A percentile compares a stretch with the other conserved stretches of the same genome.
Conservation (phyloP, 2,797 vertebrate species). For the Bucorvus abyssinicus region DNA sequence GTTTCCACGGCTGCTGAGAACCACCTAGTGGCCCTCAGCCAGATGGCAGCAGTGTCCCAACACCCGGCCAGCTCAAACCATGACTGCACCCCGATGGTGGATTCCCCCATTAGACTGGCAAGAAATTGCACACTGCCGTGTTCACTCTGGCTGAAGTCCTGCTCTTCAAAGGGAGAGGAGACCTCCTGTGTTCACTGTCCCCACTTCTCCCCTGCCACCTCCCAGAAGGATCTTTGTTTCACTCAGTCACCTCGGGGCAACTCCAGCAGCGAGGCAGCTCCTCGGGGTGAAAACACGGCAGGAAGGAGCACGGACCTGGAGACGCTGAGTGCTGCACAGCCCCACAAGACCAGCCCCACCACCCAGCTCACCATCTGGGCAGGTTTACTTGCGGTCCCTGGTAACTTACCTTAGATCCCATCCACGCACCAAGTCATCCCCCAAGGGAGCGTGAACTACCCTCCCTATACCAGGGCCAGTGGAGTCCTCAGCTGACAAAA, state of each 20-base stretch:
- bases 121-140: not conserved
- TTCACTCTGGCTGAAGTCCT: not conserved
- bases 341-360: not conserved
- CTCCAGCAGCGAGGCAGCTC: not conserved
- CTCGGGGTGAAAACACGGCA: not conserved
- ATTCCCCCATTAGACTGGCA: not conserved
- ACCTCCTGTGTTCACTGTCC: not conserved
- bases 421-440: not conserved
- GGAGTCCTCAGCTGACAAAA: not conserved
- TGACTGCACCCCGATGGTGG: not conserved
- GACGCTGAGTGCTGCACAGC: too few species aligned
- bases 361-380: not conserved
- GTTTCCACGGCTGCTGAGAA: not conserved
- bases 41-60: not conserved
- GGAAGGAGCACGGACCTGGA: not conserved
- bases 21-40: not conserved
- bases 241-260: not conserved
- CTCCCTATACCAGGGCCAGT: accelerated
- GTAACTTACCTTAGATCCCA: not conserved
- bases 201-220: not conserved
- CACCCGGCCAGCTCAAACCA: not conserved
- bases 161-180: not conserved
- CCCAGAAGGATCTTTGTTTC: not conserved
- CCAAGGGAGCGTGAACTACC: not conserved
- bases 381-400: not conserved